phyloP scores from a whole-genome alignment of 2,888 invertebrate genomes.

The Leuctra nigra region DNA sequence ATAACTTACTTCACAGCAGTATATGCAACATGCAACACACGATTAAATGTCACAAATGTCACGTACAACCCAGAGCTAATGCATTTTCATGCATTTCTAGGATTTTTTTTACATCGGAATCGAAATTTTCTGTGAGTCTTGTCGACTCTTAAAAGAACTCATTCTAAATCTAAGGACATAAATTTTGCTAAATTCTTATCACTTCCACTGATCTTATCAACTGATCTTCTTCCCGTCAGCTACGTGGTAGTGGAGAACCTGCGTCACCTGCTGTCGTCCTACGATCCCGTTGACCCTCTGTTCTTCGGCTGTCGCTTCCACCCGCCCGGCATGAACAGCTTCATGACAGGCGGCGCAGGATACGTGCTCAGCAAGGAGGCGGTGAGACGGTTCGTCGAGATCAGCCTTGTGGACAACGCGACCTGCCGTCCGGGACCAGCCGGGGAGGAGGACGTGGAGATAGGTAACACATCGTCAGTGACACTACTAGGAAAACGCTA shows the following conservation, averaged over 20 bases:
- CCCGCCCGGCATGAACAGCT: slow-evolving; percentile 74
- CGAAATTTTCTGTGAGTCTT: no score
- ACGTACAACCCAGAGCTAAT: no score
- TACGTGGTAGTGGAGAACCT: slow-evolving; percentile 94
- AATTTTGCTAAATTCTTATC: no score
- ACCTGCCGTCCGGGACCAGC: slow-evolving; percentile 60
- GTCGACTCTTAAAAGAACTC: no score
- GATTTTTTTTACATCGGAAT: no score
- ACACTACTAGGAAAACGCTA: no score
- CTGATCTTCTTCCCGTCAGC: slow-evolving; percentile 45
- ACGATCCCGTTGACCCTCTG: slow-evolving; percentile 64
- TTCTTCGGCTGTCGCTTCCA: slow-evolving; percentile 91
- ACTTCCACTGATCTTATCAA: no score
- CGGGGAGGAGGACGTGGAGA: slow-evolving; percentile 88
- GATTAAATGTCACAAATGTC: no score
- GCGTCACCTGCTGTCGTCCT: slow-evolving; percentile 74
- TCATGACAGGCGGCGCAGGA: slow-evolving; percentile 91
- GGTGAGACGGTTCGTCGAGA: slow-evolving; percentile 66
- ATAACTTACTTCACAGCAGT: no score
- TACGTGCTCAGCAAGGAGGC: slow-evolving; percentile 88
- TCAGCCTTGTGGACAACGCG: slow-evolving; percentile 59
- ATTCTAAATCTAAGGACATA: no score
- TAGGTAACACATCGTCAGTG: slow-evolving; percentile 67
- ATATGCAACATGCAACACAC: no score
- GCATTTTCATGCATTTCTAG: no score